These are phyloP conservation scores for Gallinago solitaria DNA, from an alignment of 2,797 vertebrate species.

Conservation along the genomic window DNA sequence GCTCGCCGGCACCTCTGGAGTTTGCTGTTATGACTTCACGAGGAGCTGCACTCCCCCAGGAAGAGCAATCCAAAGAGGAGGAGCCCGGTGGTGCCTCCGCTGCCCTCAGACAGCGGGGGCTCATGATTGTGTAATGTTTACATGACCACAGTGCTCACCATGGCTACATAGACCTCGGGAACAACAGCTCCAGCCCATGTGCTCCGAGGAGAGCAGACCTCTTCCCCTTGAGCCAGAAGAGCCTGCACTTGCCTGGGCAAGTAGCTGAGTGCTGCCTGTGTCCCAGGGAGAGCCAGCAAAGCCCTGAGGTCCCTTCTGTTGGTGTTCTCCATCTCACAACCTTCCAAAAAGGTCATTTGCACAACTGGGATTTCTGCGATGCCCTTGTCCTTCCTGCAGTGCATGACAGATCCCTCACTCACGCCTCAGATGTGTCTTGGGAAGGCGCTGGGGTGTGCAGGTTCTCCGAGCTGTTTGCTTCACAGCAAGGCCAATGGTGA, in stretches of 20 bases:
- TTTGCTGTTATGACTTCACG: conserved; percentile 21
- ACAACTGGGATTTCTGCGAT: background rate
- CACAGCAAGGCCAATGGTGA: rapidly evolving
- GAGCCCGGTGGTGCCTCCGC: background rate
- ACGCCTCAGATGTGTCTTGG: background rate
- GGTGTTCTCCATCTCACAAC: background rate
- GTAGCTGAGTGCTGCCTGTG: background rate
- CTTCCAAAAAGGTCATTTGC: background rate
- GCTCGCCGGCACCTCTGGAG: background rate
- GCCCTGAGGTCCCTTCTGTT: rapidly evolving
- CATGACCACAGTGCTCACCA: conserved; percentile 62
- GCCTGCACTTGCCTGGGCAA: background rate
- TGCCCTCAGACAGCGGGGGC: conserved; percentile 42
- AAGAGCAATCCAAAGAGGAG: conserved; percentile 50
- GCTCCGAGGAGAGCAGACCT: background rate
- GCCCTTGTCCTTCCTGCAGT: background rate
- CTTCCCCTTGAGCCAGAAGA: background rate
- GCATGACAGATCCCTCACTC: background rate
- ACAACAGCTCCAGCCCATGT: background rate
- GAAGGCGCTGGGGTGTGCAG: rapidly evolving
- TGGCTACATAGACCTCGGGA: conserved; percentile 42
- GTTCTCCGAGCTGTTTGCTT: background rate
- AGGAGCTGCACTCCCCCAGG: background rate
- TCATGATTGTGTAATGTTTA: conserved; percentile 55
- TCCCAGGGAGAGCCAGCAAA: background rate